A percentile compares a stretch with the other conserved stretches of the same genome.
These are phyloP conservation scores for Nothobranchius kuhntae DNA, from an alignment of 2,113 vertebrate genomes.

Conservation along the genomic window DNA sequence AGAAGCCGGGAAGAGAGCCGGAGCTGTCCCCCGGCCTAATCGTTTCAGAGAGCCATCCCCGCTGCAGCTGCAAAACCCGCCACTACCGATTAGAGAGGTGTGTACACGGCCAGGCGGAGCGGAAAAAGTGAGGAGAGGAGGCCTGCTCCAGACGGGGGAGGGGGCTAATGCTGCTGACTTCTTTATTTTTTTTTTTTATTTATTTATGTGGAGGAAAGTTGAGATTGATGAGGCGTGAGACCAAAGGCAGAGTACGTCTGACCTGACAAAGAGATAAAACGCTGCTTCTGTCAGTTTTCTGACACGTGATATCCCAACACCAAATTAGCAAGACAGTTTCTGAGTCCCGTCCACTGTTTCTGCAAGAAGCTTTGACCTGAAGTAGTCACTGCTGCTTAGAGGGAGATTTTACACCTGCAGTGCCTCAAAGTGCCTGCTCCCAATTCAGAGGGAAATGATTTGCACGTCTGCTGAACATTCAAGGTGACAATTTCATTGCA, in stretches of 20 bases:
- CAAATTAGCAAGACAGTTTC: slow-evolving; percentile 14
- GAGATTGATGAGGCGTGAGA: slow-evolving; percentile 65
- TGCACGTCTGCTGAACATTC: slow-evolving; percentile 13
- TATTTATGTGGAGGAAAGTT: slow-evolving; percentile 29
- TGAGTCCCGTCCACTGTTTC: slow-evolving; percentile 13
- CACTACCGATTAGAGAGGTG: slow-evolving; percentile 71
- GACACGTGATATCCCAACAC: slow-evolving; percentile 4
- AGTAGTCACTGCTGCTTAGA: slow-evolving; percentile 9
- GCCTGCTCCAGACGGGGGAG: slow-evolving; percentile 15
- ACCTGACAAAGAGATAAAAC: slow-evolving; percentile 48
- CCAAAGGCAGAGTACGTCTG: slow-evolving; percentile 51
- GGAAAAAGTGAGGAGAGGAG: slow-evolving; percentile 57
- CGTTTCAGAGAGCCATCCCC: slow-evolving; percentile 70
- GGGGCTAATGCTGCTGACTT: slow-evolving; percentile 12
- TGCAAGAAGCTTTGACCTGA: neutral
- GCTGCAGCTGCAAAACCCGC: slow-evolving; percentile 64
- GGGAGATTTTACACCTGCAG: slow-evolving; percentile 26
- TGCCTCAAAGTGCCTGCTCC: slow-evolving; percentile 10
- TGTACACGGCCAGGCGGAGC: slow-evolving; percentile 54
- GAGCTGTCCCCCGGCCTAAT: slow-evolving; percentile 75
- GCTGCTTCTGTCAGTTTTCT: slow-evolving; percentile 49
- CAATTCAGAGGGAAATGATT: slow-evolving; percentile 27
- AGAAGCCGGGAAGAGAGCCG: slow-evolving; percentile 70
- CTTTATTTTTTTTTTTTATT: slow-evolving; percentile 8
- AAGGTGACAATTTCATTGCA: slow-evolving; percentile 44